Base-by-base conservation (phyloP, 2,113 vertebrate genomes). In the Thinocorus orbignyianus region DNA sequence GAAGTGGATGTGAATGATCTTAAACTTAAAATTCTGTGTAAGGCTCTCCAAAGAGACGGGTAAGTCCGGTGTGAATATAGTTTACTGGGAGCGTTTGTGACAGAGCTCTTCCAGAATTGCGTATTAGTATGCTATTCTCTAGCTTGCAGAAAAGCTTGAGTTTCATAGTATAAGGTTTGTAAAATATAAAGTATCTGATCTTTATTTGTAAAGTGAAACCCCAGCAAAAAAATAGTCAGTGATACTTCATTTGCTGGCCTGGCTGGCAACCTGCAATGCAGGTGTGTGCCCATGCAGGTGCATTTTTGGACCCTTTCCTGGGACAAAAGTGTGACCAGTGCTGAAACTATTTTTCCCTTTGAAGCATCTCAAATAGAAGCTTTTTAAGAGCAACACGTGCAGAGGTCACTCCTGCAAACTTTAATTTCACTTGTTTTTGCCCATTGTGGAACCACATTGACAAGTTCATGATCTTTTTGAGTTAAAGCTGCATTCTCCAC, bases 1-100 rank as follows among this genome's bases (percentile, higher is more conserved):
- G 97, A 98, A 11, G 97, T 98, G 72, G 97, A 99, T 95, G 96
- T 98, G 65, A 98, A 99, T 28, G 83, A 97, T 25, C 97, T 99
- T 49, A 99, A 99, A 93, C 98, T 99, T 88, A 98, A 99, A 96
- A 99, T 99, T 97, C 98, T 99, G 51, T 98, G 98, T 96, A 98
- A 98, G 97, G 99, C 98, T 28, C 98, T 99, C 44, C 98, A 96
- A 85, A 99, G 98, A 97, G 99, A 99, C 72, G 97, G 98, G 99
- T 99, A 97, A 97, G 99, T 96, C 61, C 49, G 76, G 7, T 51
- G 13, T 37, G 13, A 52, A 31, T 66, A 28, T 24, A 62, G 60
- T 33, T 58, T 79, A 61, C 23, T 39, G 15, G 20, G 8, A 58
- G 17, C 42, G 51, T 73, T 81, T 74, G 52, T 73, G 42, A 23